phyloP scores from a whole-genome alignment of 2,113 vertebrate genomes.

The Scartelaos histophorus region DNA sequence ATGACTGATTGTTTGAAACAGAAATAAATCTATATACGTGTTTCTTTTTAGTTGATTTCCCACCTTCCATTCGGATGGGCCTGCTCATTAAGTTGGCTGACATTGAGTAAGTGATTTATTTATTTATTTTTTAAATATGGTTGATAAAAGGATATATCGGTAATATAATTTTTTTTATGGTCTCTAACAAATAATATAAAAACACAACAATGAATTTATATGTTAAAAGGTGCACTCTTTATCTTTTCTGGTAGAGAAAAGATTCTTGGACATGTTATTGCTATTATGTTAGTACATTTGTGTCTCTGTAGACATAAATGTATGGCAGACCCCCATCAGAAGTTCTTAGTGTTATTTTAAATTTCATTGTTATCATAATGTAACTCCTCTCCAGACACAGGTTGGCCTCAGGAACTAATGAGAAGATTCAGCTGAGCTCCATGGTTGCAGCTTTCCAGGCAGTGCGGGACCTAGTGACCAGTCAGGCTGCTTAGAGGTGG shows the following conservation, averaged over 20 bases:
- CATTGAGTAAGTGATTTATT: conserved; percentile 87
- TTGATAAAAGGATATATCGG: too few relatives aligned
- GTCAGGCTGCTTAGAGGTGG: conserved; percentile 75
- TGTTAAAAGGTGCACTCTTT: too few relatives aligned
- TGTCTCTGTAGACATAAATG: not conserved
- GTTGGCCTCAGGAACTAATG: conserved; percentile 88
- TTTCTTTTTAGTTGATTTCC: conserved; percentile 87
- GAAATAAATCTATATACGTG: rapidly evolving
- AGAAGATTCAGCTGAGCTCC: conserved; percentile 97
- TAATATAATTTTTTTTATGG: too few relatives aligned
- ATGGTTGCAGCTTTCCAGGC: conserved; percentile 95
- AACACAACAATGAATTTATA: too few relatives aligned
- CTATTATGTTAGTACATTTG: too few relatives aligned
- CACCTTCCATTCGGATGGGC: conserved; percentile 84
- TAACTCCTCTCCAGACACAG: conserved; percentile 79
- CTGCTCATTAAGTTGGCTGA: conserved; percentile 93
- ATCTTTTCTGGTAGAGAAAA: too few relatives aligned
- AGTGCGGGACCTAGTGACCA: conserved; percentile 89
- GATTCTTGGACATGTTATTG: too few relatives aligned
- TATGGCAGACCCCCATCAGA: not conserved
- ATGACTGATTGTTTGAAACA: not conserved
- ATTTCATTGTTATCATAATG: not conserved
- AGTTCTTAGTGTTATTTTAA: not conserved
- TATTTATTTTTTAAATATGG: not conserved
- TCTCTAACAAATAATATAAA: too few relatives aligned